Base-by-base conservation (phyloP, 2,797 vertebrate species). In the Takifugu ocellatus region DNA sequence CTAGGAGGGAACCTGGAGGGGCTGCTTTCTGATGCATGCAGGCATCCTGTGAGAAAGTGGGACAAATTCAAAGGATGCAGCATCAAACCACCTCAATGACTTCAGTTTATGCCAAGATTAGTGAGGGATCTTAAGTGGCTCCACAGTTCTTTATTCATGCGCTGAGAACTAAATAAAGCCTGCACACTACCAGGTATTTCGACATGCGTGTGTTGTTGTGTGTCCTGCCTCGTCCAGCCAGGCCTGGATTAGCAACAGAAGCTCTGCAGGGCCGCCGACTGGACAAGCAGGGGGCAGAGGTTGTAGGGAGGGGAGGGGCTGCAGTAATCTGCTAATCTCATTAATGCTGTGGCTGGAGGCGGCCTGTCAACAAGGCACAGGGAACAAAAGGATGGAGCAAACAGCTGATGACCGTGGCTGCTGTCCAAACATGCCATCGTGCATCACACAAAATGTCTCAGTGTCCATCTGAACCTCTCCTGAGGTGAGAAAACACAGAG, bases 311-410 rank as follows among this genome's bases (percentile, higher is more conserved):
- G 75, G 78, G 73, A 43, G 74, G 75, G 71, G 64, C 63, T 16
- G 59, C 48, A 43, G 60, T 91, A 91, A 91, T 91, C 90, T 85
- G 82, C 56, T 91, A 90, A 91, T 91, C 89, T 88, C 75, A 87
- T 92, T 91, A 91, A 85, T 75, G 64, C 75, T 74, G 66, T 33
- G 66, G 73, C 75, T 75, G 80, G 57, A 70, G 73, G 78, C 57
- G 82, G 70, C 63, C 81, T 79, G 79, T 82, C 77, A 77, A 84
- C 70, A 81, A 84, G 74, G 83, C 33, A 52, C 65, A 56, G 66
- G 59, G 64, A 85, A 84, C 83, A 87, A 87, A 46, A 79, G 82
- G 70, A 80, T 42, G 78, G 64, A 52, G 75, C 78, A 76, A 90
- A 86, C 84, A 89, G 86, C 84, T 87, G 87, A 87, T 74, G 74